Conservation (phyloP, 2,888 invertebrate species). For the Ferdinandea cuprea region DNA sequence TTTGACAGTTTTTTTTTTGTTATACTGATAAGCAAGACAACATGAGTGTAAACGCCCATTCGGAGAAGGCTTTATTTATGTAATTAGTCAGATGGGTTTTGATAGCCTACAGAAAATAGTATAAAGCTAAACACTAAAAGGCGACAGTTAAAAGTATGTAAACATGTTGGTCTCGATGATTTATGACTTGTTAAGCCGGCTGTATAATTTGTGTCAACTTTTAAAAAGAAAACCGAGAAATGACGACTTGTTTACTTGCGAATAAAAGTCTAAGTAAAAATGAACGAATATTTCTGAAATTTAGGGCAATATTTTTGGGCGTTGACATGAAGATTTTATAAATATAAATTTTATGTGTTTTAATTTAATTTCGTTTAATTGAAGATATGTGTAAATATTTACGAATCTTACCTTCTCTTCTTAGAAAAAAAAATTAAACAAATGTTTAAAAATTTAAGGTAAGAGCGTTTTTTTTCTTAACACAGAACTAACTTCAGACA, state of each 20-base stretch:
- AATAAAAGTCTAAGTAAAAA: neutral
- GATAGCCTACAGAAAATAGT: neutral
- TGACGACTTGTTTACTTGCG: neutral
- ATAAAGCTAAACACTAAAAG: neutral
- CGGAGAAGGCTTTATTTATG: neutral
- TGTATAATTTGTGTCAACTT: neutral
- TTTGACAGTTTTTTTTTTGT: constrained; percentile 1
- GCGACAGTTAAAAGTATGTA: neutral
- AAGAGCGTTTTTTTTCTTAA: no score
- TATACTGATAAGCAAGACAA: neutral
- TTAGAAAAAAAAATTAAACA: no score
- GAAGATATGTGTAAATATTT: no score
- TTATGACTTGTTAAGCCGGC: constrained; percentile 16
- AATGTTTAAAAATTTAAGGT: no score
- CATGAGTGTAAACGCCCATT: constrained; percentile 27
- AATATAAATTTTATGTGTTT: neutral
- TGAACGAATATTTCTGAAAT: no score
- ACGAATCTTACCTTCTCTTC: no score
- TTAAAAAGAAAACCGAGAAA: neutral
- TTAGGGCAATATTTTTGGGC: neutral
- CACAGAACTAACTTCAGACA: no score
- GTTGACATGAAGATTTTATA: neutral
- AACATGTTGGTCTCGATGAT: constrained; percentile 8
- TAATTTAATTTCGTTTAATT: no score
- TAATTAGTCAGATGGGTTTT: constrained; percentile 22